These are phyloP conservation scores for Dicrostonyx torquatus DNA, from an alignment of 2,797 vertebrate genomes.

Conservation along the genomic window DNA sequence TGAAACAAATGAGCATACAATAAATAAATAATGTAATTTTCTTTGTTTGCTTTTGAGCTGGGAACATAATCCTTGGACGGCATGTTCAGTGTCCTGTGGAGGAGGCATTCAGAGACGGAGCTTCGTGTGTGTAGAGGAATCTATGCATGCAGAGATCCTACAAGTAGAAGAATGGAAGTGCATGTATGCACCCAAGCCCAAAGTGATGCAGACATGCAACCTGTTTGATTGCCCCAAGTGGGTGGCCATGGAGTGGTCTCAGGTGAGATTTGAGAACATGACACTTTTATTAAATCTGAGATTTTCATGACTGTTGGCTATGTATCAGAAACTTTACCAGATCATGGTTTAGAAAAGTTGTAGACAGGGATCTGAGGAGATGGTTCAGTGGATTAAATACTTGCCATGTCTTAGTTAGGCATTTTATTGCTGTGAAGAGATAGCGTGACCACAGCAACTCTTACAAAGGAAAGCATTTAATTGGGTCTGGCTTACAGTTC, in stretches of 20 bases:
- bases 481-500: background rate
- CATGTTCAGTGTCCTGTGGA: slow-evolving; percentile 94
- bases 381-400: background rate
- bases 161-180: slow-evolving; percentile 97
- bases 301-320: background rate
- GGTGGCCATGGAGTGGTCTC: slow-evolving; percentile 97
- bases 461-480: background rate
- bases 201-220: slow-evolving; percentile 92
- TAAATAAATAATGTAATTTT: slow-evolving; percentile 34
- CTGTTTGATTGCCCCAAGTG: slow-evolving; percentile 94
- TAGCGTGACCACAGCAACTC: background rate
- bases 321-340: background rate
- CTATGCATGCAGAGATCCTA: slow-evolving; percentile 90
- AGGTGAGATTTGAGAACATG: slow-evolving; percentile 86
- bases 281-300: background rate
- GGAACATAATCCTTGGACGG: slow-evolving; percentile 96
- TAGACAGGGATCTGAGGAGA: background rate
- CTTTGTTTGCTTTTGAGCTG: slow-evolving; percentile 87
- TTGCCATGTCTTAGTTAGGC: background rate
- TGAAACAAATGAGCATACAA: background rate
- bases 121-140: slow-evolving; percentile 94
- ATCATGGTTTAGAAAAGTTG: background rate
- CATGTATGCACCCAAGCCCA: slow-evolving; percentile 92
- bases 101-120: slow-evolving; percentile 93
- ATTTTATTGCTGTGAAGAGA: background rate